A percentile compares a stretch with the other conserved stretches of the same genome.
phyloP scores from a whole-genome alignment of 2,888 invertebrate species.

The Cybosia mesomella region DNA sequence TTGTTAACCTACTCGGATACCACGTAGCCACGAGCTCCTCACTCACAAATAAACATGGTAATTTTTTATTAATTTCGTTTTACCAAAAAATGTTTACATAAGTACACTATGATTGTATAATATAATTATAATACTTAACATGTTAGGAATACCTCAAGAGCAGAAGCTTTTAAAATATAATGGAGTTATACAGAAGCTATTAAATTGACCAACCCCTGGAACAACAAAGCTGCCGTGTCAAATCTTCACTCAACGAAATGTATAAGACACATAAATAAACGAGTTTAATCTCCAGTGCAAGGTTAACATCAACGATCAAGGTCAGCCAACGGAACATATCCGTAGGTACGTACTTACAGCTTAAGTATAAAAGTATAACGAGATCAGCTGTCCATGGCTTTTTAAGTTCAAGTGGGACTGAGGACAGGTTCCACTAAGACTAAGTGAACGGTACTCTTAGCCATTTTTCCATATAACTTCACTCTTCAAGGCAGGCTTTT shows the following conservation, averaged over 20 bases:
- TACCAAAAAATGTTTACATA: too few relatives aligned
- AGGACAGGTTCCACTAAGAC: slow-evolving; percentile 39
- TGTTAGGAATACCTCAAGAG: background rate
- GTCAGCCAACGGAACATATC: slow-evolving; percentile 47
- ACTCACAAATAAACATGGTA: too few relatives aligned
- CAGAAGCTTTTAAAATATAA: background rate
- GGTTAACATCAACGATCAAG: slow-evolving; percentile 40
- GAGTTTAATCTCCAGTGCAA: slow-evolving; percentile 6
- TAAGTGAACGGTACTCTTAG: slow-evolving; percentile 38
- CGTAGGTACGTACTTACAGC: slow-evolving; percentile 19
- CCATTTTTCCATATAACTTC: slow-evolving; percentile 30
- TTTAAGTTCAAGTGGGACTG: slow-evolving; percentile 43
- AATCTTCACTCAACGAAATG: background rate
- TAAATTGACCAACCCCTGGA: background rate
- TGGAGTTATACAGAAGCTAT: background rate
- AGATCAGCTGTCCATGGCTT: slow-evolving; percentile 46
- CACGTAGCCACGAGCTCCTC: too few relatives aligned
- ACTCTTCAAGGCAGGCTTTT: slow-evolving; percentile 9
- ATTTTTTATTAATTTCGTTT: too few relatives aligned
- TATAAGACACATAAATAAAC: background rate
- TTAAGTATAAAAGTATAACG: slow-evolving; percentile 6
- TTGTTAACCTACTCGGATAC: too few relatives aligned
- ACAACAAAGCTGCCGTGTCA: background rate
- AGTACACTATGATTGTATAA: too few relatives aligned
- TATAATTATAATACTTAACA: too few relatives aligned